Conservation (phyloP, 2,797 vertebrate genomes). For the Sternarchorhynchus goeldii region DNA sequence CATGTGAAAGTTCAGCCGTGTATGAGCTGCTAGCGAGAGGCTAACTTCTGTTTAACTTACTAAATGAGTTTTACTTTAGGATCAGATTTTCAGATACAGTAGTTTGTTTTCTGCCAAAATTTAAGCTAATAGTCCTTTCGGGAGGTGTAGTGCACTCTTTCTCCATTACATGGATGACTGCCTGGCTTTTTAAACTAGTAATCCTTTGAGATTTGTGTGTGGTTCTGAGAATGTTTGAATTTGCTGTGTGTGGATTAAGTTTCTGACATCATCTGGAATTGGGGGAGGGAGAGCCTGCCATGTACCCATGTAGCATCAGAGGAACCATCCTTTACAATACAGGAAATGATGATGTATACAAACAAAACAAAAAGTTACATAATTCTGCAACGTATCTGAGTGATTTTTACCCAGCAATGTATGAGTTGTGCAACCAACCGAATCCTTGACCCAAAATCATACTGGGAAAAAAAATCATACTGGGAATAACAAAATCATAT, state of each 20-base stretch:
- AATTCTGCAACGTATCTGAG: slow-evolving; percentile 16
- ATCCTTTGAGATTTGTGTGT: neutral
- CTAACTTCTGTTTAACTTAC: too few relatives aligned
- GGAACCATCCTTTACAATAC: neutral
- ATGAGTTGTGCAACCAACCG: slow-evolving; percentile 9
- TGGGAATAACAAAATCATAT: too few relatives aligned
- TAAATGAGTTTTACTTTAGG: too few relatives aligned
- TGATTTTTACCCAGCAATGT: slow-evolving; percentile 1
- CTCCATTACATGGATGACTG: neutral
- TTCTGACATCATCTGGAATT: slow-evolving; percentile 35
- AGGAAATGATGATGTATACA: slow-evolving; percentile 22
- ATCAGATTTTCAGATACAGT: neutral
- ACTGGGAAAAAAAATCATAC: too few relatives aligned
- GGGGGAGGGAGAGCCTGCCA: neutral
- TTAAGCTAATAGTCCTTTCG: neutral
- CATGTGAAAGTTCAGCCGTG: too few relatives aligned
- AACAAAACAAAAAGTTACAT: slow-evolving; percentile 6
- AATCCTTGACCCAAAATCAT: too few relatives aligned
- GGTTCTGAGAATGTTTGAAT: neutral
- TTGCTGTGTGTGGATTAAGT: slow-evolving; percentile 6
- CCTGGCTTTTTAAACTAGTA: neutral
- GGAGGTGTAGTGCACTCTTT: neutral
- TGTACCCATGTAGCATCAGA: slow-evolving; percentile 23
- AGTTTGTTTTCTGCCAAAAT: neutral
- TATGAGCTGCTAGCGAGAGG: too few relatives aligned